phyloP scores from a whole-genome alignment of 1,140 invertebrate species.

The Bombus superbus region DNA sequence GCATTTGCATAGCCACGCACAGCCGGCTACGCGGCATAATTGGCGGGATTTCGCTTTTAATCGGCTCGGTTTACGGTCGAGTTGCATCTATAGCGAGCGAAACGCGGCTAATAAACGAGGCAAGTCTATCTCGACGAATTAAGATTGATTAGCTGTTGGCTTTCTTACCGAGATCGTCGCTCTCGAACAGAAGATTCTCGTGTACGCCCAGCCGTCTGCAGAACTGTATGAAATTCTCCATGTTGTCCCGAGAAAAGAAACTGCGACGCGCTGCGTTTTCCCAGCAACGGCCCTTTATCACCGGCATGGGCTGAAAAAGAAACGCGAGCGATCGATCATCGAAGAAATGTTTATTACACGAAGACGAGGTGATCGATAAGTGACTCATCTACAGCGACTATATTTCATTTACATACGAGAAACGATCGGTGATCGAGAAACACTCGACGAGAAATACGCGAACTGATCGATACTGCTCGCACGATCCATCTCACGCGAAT shows the following conservation, averaged over 20 bases:
- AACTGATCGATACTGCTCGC: too few relatives aligned
- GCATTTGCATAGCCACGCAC: constrained; percentile 50
- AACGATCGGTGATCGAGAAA: too few relatives aligned
- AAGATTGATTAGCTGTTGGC: constrained; percentile 27
- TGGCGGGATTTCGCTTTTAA: constrained; percentile 34
- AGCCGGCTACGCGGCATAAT: constrained; percentile 32
- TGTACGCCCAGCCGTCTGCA: constrained; percentile 93
- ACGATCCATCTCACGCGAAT: not conserved
- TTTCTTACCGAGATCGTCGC: constrained; percentile 92
- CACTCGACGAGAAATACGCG: too few relatives aligned
- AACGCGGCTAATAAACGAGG: not conserved
- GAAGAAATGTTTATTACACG: not conserved
- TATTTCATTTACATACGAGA: too few relatives aligned
- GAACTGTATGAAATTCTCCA: constrained; percentile 96
- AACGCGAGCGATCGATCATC: not conserved
- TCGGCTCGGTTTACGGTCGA: not conserved
- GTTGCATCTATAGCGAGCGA: too few relatives aligned
- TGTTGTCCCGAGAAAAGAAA: constrained; percentile 96
- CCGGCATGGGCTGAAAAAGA: constrained; percentile 85
- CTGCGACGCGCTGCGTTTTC: constrained; percentile 90
- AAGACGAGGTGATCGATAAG: too few relatives aligned
- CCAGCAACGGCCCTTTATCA: constrained; percentile 89
- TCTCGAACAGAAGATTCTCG: constrained; percentile 95
- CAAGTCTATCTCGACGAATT: constrained; percentile 31
- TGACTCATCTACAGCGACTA: too few relatives aligned